These are phyloP conservation scores for Morpho achilles DNA, from an alignment of 2,888 invertebrate species.

Conservation along the genomic window DNA sequence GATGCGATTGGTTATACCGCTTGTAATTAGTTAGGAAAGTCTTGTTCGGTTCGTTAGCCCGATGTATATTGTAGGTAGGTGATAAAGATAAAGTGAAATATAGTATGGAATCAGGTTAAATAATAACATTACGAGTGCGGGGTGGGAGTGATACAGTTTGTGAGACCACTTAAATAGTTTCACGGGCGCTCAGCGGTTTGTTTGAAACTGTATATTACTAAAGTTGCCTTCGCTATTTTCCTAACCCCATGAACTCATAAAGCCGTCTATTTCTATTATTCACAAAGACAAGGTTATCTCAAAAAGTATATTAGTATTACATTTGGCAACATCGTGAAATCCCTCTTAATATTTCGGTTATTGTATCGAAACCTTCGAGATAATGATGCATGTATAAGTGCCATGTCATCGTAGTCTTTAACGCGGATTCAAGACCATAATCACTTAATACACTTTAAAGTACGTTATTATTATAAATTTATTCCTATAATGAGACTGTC, in stretches of 20 bases:
- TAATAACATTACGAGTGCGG: neutral
- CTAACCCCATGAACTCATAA: slow-evolving; percentile 36
- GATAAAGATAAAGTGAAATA: no score
- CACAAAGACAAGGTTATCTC: slow-evolving; percentile 31
- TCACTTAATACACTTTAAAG: slow-evolving; percentile 73
- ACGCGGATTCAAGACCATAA: slow-evolving; percentile 67
- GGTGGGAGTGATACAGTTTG: slow-evolving; percentile 33
- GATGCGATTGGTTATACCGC: no score
- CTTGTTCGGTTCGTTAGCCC: no score
- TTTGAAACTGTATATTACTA: slow-evolving; percentile 66
- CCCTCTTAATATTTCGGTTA: slow-evolving; percentile 36
- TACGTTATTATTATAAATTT: slow-evolving; percentile 73
- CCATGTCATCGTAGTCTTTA: slow-evolving; percentile 70
- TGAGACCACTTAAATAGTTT: slow-evolving; percentile 44
- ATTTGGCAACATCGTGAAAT: slow-evolving; percentile 40
- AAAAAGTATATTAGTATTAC: slow-evolving; percentile 32
- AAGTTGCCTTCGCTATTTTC: slow-evolving; percentile 47
- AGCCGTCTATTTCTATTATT: slow-evolving; percentile 38
- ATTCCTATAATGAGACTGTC: slow-evolving; percentile 71
- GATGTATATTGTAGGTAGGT: no score
- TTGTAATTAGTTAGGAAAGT: no score
- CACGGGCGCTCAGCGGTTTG: slow-evolving; percentile 43
- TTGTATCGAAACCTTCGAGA: slow-evolving; percentile 39
- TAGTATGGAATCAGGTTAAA: no score
- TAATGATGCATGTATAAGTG: slow-evolving; percentile 58